A percentile compares a stretch with the other conserved stretches of the same genome.
These are phyloP conservation scores for Trachelus tabidus DNA, from an alignment of 2,888 invertebrate genomes.

Conservation along the genomic window DNA sequence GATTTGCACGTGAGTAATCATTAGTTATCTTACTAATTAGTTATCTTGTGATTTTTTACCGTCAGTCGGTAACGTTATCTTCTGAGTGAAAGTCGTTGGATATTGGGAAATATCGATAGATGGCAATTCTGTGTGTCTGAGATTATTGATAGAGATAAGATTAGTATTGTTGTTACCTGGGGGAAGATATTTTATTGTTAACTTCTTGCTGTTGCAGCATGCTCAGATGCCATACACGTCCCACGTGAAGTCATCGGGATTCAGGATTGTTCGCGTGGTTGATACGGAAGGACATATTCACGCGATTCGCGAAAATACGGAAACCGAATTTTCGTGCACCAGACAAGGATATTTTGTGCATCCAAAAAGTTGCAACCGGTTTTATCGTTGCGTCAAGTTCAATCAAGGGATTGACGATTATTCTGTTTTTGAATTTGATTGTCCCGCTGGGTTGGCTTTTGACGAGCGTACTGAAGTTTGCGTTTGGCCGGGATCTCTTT, in stretches of 20 bases:
- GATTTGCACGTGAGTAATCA: constrained; percentile 57
- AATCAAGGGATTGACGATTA: constrained; percentile 80
- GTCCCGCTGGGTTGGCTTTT: constrained; percentile 81
- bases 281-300: constrained; percentile 80
- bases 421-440: constrained; percentile 85
- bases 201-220: constrained; percentile 62
- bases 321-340: constrained; percentile 80
- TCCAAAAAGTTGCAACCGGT: constrained; percentile 80
- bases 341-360: constrained; percentile 84
- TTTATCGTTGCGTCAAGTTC: constrained; percentile 85
- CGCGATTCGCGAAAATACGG: constrained; percentile 77
- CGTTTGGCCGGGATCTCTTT: constrained; percentile 82
- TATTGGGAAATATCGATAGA: no score
- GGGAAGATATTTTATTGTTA: no score
- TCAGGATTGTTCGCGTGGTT: constrained; percentile 78
- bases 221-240: constrained; percentile 53
- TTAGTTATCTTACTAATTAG: background rate
- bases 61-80: no score
- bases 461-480: constrained; percentile 82
- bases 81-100: no score
- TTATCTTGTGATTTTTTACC: no score
- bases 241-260: constrained; percentile 76
- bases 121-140: no score
- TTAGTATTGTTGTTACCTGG: no score
- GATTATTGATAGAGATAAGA: no score